Percentiles rank a stretch among this genome's conserved stretches.
Conservation (phyloP, 2,888 invertebrate species). For the Nasonia oneida region DNA sequence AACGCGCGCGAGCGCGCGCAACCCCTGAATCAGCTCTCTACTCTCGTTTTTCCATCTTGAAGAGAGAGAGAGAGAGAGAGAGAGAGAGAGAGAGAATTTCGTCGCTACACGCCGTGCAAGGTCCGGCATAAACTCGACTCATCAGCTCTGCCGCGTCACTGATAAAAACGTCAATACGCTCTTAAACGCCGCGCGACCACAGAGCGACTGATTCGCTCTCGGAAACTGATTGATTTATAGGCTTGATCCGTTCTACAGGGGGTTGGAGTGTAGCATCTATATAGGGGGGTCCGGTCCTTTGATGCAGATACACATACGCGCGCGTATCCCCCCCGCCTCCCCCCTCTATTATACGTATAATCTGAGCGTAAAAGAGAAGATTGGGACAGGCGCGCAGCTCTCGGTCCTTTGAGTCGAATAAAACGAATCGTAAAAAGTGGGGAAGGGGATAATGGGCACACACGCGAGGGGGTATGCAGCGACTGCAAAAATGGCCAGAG, state of each 20-base stretch:
- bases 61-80: constrained; percentile 1
- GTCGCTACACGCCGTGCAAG: background rate
- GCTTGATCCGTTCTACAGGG: background rate
- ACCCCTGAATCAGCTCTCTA: constrained; percentile 64
- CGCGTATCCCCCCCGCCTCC: background rate
- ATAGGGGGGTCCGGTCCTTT: constrained; percentile 6
- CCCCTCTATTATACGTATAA: background rate
- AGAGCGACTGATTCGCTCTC: constrained; percentile 13
- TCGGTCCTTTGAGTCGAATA: constrained; percentile 17
- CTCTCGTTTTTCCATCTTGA: constrained; percentile 1
- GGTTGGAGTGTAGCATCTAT: background rate
- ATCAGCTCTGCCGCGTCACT: constrained; percentile 18
- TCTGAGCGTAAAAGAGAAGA: background rate
- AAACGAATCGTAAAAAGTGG: constrained; percentile 16
- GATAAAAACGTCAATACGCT: constrained; percentile 50
- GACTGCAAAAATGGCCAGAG: background rate
- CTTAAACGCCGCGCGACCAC: background rate
- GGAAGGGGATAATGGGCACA: constrained; percentile 5
- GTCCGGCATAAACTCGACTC: constrained; percentile 7
- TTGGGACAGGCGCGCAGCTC: background rate
- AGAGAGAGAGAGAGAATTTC: constrained; percentile 1
- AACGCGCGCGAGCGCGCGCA: constrained; percentile 67
- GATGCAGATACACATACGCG: background rate
- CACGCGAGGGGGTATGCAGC: background rate
- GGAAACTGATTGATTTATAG: constrained; percentile 51